phyloP scores from a whole-genome alignment of 2,797 vertebrate genomes.

The Platalea minor region DNA sequence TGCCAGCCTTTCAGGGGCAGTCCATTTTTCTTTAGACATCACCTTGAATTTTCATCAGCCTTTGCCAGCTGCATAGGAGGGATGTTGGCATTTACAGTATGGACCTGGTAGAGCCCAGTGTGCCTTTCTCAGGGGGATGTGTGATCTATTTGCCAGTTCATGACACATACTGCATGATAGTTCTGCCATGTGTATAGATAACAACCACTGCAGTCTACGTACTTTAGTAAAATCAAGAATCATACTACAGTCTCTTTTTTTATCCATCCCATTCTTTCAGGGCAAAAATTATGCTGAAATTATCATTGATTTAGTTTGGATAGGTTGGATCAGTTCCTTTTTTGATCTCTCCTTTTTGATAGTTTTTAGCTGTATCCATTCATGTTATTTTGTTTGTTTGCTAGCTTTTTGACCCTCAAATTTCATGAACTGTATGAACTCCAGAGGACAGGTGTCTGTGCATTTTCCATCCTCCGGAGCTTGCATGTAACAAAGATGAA shows the following conservation, averaged over 20 bases:
- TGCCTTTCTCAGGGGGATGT: neutral
- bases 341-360: neutral
- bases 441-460: neutral
- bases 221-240: neutral
- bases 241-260: neutral
- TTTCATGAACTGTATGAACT: neutral
- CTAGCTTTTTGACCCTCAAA: neutral
- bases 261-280: neutral
- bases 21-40: neutral
- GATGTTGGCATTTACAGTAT: neutral
- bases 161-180: rapidly evolving
- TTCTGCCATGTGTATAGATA: rapidly evolving
- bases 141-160: rapidly evolving
- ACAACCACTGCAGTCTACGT: neutral
- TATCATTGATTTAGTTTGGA: neutral
- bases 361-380: neutral
- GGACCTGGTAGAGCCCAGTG: neutral
- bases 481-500: neutral
- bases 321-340: neutral
- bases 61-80: neutral
- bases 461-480: neutral
- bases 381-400: neutral
- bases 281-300: neutral
- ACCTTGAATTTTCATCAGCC: neutral
- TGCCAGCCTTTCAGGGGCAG: neutral